Evolutionary conservation across 2,113 vertebrate genomes (phyloP).

Genomic region (Triplophysa tibetana): DNA sequence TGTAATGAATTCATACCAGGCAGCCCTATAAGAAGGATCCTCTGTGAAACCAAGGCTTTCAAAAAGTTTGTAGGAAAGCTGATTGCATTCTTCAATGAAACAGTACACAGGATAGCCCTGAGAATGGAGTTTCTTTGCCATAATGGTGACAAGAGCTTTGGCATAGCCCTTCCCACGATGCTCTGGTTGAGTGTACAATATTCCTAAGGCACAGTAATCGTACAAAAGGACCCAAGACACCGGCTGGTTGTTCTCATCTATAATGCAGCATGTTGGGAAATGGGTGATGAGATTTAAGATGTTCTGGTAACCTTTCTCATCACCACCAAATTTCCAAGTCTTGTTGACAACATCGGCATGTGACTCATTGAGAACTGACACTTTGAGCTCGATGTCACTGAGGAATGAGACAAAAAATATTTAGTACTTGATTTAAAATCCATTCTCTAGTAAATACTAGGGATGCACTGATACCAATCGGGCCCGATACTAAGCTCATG

Average conservation of each 20-base stretch:
- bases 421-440: neutral
- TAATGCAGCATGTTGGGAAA: slow-evolving; percentile 67
- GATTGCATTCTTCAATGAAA: slow-evolving; percentile 68
- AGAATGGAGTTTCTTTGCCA: slow-evolving; percentile 61
- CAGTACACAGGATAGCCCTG: slow-evolving; percentile 67
- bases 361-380: slow-evolving; percentile 62
- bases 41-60: slow-evolving; percentile 66
- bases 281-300: slow-evolving; percentile 59
- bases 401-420: neutral
- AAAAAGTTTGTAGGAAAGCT: slow-evolving; percentile 68
- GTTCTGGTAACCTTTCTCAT: slow-evolving; percentile 28
- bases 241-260: slow-evolving; percentile 56
- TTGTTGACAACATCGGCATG: slow-evolving; percentile 62
- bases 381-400: slow-evolving; percentile 60
- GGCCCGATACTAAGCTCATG: no score
- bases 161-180: slow-evolving; percentile 72
- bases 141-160: slow-evolving; percentile 60
- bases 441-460: neutral
- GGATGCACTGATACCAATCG: no score
- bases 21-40: slow-evolving; percentile 59
- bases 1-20: slow-evolving; percentile 58
- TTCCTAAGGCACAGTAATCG: slow-evolving; percentile 57
- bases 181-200: slow-evolving; percentile 64
- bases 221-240: slow-evolving; percentile 71
- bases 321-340: slow-evolving; percentile 63